A percentile compares a stretch with the other conserved stretches of the same genome.
phyloP scores from a whole-genome alignment of 1,140 invertebrate genomes.

The Calycopis cecrops region DNA sequence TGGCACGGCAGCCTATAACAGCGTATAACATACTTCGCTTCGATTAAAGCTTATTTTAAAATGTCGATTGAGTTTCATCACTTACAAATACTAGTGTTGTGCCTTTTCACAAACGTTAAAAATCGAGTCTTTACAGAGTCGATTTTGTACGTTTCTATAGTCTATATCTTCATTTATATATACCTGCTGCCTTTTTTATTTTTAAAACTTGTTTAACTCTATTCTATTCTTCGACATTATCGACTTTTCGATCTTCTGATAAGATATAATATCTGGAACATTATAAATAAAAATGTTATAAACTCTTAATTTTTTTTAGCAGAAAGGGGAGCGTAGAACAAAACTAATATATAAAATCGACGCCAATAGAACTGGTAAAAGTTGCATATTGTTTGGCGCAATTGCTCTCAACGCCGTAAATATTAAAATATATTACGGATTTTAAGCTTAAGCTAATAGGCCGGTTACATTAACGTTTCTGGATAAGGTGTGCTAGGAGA shows the following conservation, averaged over 20 bases:
- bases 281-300: conserved; percentile 3
- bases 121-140: conserved; percentile 20
- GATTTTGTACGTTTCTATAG: conserved; percentile 7
- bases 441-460: conserved; percentile 13
- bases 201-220: conserved; percentile 28
- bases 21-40: conserved; percentile 71
- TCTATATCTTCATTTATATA: conserved; percentile 16
- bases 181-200: conserved; percentile 37
- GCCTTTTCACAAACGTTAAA: conserved; percentile 48
- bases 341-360: conserved; percentile 62
- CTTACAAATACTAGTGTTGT: conserved; percentile 35
- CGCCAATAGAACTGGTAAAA: conserved; percentile 65
- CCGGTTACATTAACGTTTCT: conserved; percentile 18
- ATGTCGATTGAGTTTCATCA: conserved; percentile 57
- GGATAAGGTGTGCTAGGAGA: background rate
- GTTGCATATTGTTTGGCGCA: conserved; percentile 43
- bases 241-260: too few species aligned
- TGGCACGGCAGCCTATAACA: conserved; percentile 65
- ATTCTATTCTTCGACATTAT: too few species aligned
- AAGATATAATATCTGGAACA: too few species aligned
- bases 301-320: conserved; percentile 73
- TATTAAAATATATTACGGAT: background rate
- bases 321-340: conserved; percentile 69
- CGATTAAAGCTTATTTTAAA: conserved; percentile 56
- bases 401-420: conserved; percentile 33